Conservation (phyloP, 2,797 vertebrate genomes). For the Parambassis ranga region DNA sequence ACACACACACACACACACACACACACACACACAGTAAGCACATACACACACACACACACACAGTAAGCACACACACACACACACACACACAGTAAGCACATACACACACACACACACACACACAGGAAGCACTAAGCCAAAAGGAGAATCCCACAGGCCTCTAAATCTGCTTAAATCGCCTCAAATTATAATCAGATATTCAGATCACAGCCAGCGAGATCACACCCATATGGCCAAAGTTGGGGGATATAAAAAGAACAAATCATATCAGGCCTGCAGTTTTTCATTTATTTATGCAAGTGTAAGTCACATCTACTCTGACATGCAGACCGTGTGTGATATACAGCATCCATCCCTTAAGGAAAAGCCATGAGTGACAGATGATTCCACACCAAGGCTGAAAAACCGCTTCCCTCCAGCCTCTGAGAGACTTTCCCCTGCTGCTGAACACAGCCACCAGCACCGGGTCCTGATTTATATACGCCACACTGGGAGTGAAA, state of each 20-base stretch:
- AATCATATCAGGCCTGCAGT: conserved; percentile 36
- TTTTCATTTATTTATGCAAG: conserved; percentile 18
- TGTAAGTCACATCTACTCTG: background rate
- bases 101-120: conserved; percentile 14
- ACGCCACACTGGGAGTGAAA: conserved; percentile 32
- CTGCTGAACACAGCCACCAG: conserved; percentile 9
- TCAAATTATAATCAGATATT: conserved; percentile 77
- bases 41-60: conserved; percentile 19
- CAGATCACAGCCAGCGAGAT: conserved; percentile 64
- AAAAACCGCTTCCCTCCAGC: background rate
- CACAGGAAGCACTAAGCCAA: conserved; percentile 50
- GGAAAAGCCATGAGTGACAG: background rate
- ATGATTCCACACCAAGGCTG: background rate
- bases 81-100: too few species aligned
- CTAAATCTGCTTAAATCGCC: conserved; percentile 74
- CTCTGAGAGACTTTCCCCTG: background rate
- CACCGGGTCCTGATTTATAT: conserved; percentile 32
- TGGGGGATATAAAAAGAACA: conserved; percentile 65
- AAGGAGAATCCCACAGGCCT: conserved; percentile 64
- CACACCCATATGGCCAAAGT: conserved; percentile 61
- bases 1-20: background rate
- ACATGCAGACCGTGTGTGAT: background rate
- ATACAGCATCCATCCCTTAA: background rate
- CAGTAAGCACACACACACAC: conserved; percentile 20
- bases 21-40: too few species aligned